Percentiles rank a stretch among this genome's conserved stretches.
Conservation (phyloP, 2,797 vertebrate species). For the Anas bahamensis region DNA sequence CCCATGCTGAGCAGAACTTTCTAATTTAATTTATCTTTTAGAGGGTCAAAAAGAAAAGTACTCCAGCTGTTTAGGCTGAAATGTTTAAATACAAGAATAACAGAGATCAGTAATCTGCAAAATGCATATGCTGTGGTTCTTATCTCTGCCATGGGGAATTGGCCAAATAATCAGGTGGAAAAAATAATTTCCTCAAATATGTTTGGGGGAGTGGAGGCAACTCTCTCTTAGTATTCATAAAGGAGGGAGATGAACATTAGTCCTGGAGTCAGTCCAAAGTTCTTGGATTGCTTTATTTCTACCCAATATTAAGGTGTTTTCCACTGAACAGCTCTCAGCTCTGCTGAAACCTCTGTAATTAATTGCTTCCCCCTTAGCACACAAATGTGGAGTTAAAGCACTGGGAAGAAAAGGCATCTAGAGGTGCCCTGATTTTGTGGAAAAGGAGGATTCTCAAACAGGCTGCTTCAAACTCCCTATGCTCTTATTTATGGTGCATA, state of each 20-base stretch:
- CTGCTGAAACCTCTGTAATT: conserved; percentile 19
- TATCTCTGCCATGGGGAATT: conserved; percentile 38
- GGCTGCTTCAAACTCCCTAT: neutral
- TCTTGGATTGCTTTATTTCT: conserved; percentile 51
- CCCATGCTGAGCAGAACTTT: neutral
- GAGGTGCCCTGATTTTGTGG: neutral
- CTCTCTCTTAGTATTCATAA: neutral
- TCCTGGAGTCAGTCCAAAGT: neutral
- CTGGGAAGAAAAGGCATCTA: neutral
- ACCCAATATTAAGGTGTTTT: neutral
- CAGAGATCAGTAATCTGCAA: conserved; percentile 34
- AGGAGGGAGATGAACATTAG: neutral
- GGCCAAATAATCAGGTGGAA: conserved; percentile 39
- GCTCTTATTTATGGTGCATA: neutral
- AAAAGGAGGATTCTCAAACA: neutral
- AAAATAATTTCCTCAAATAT: conserved; percentile 22
- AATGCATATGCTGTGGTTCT: conserved; percentile 1
- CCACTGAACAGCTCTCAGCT: neutral
- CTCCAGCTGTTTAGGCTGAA: neutral
- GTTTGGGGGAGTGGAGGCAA: neutral
- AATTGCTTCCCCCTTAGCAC: conserved; percentile 22
- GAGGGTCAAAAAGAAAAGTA: neutral
- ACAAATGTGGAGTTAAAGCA: neutral
- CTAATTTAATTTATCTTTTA: conserved; percentile 21
- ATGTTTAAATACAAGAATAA: neutral